phyloP scores from a whole-genome alignment of 2,797 vertebrate species.

The Cossypha dichroa region DNA sequence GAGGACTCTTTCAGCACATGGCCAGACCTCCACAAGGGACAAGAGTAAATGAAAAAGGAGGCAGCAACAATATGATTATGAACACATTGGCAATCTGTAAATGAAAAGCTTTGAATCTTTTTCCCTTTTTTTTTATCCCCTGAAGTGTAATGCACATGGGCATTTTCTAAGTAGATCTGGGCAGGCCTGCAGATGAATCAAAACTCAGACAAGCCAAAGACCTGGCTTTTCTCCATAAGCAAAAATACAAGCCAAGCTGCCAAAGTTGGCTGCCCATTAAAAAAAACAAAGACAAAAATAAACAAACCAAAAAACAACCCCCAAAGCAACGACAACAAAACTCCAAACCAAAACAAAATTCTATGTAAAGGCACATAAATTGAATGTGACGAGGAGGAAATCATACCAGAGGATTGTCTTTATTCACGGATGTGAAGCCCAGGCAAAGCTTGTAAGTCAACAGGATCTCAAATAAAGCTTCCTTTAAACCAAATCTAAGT shows the following conservation, averaged over 20 bases:
- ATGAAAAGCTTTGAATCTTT: not conserved
- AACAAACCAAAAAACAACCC: not conserved
- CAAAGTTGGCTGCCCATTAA: not conserved
- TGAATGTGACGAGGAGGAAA: not conserved
- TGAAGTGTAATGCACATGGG: not conserved
- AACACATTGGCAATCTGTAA: conserved; percentile 14
- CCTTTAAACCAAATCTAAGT: not conserved
- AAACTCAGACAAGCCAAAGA: not conserved
- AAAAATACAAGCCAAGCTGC: not conserved
- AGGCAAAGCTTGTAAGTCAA: not conserved
- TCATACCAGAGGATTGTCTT: not conserved
- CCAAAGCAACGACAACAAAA: not conserved
- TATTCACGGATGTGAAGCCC: not conserved
- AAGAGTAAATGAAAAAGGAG: conserved; percentile 10
- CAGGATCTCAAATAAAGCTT: not conserved
- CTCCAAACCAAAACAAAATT: not conserved
- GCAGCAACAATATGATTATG: not conserved
- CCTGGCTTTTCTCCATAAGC: not conserved
- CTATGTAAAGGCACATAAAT: not conserved
- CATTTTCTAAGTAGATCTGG: conserved; percentile 1
- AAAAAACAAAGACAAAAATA: not conserved
- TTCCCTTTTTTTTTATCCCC: not conserved
- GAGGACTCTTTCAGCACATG: not conserved
- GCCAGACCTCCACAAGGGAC: not conserved
- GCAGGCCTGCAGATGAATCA: not conserved